Percentiles rank a stretch among this genome's conserved stretches.
These are phyloP conservation scores for Tetrax tetrax DNA, from an alignment of 2,113 vertebrate genomes.

Conservation along the genomic window DNA sequence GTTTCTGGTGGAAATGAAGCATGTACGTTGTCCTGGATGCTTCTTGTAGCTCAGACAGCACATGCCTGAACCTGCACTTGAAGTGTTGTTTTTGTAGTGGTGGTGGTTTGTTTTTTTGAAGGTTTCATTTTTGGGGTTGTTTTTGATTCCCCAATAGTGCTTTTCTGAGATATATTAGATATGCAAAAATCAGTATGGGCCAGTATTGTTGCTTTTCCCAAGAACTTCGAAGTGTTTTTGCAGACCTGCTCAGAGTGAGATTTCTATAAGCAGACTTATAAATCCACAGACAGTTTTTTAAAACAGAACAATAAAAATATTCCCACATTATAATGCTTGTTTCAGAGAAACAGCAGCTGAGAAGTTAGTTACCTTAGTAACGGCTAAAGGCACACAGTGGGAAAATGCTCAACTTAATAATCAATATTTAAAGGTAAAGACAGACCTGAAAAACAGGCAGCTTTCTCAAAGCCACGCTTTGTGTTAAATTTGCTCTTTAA, in stretches of 20 bases:
- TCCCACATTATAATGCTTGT: background rate
- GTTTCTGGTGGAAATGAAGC: background rate
- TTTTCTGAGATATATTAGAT: background rate
- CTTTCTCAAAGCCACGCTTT: background rate
- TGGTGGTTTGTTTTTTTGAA: background rate
- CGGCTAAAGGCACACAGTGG: slow-evolving; percentile 64
- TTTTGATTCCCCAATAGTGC: background rate
- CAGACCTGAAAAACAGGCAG: background rate
- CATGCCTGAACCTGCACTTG: background rate
- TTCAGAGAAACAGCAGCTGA: background rate
- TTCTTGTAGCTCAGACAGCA: background rate
- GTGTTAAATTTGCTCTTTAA: background rate
- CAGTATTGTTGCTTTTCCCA: background rate
- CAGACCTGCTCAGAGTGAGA: background rate
- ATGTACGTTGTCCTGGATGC: background rate
- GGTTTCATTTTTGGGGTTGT: background rate
- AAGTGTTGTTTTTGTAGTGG: background rate
- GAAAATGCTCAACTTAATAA: background rate
- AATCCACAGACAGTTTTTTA: background rate
- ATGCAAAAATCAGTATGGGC: background rate
- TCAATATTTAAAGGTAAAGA: slow-evolving; percentile 32
- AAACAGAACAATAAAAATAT: background rate
- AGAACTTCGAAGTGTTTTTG: background rate
- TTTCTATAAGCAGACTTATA: background rate
- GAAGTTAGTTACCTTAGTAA: slow-evolving; percentile 47